These are phyloP conservation scores for Xenentodon cancila DNA, from an alignment of 2,797 vertebrate genomes.

Conservation along the genomic window DNA sequence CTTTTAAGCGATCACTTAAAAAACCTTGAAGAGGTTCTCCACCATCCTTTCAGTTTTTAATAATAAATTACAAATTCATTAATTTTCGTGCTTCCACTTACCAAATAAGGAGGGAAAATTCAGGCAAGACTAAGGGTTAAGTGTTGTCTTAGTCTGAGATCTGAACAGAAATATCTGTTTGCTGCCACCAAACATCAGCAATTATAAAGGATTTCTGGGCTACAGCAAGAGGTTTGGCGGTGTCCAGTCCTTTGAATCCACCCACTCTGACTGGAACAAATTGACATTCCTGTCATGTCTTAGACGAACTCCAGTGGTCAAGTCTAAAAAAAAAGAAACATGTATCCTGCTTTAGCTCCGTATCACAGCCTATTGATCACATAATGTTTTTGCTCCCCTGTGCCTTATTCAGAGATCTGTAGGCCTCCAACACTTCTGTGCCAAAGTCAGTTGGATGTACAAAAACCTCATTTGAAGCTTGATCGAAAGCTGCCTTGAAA, in stretches of 20 bases:
- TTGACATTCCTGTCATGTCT: slow-evolving; percentile 4
- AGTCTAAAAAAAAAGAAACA: not conserved
- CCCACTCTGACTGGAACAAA: not conserved
- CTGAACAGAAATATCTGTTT: not conserved
- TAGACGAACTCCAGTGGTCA: not conserved
- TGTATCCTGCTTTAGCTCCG: not conserved
- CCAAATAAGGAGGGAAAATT: not conserved
- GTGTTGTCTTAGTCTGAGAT: not conserved
- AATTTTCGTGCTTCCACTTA: not conserved
- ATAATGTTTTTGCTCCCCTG: not conserved
- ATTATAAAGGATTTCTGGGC: not conserved
- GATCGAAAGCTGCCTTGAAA: not conserved
- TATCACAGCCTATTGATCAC: slow-evolving; percentile 1
- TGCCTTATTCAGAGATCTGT: not conserved
- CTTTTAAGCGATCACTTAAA: too few relatives aligned
- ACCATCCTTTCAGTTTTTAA: too few relatives aligned
- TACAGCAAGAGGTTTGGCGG: not conserved
- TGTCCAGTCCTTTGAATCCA: not conserved
- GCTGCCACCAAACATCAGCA: not conserved
- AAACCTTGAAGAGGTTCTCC: too few relatives aligned
- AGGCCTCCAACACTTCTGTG: not conserved
- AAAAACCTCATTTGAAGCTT: not conserved
- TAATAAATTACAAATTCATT: too few relatives aligned
- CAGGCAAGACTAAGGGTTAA: not conserved
- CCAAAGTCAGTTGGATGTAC: not conserved